Conservation (phyloP, 2,113 vertebrate genomes). For the Sapajus apella region DNA sequence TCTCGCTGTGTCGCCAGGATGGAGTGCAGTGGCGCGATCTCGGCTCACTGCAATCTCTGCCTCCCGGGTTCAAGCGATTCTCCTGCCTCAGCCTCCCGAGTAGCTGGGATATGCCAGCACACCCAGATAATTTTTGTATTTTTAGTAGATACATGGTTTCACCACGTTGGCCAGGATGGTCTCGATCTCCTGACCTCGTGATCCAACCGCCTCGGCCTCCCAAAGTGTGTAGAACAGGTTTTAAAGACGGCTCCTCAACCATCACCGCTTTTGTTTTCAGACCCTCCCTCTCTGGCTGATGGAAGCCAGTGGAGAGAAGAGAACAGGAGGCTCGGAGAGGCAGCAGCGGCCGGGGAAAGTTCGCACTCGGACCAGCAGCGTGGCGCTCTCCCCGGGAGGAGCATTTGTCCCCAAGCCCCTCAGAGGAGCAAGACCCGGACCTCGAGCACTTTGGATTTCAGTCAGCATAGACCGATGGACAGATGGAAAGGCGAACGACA, state of each 20-base stretch:
- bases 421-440: not conserved
- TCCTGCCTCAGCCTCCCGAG: too few relatives aligned
- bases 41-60: not conserved
- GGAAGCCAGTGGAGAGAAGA: not conserved
- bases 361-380: not conserved
- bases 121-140: too few relatives aligned
- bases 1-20: not conserved
- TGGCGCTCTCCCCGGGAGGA: fast-evolving
- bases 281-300: not conserved
- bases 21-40: not conserved
- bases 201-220: too few relatives aligned
- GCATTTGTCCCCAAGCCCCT: too few relatives aligned
- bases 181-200: too few relatives aligned
- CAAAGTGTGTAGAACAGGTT: too few relatives aligned
- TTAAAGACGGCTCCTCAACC: not conserved
- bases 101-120: too few relatives aligned
- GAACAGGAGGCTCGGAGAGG: not conserved
- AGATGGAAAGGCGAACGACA: fast-evolving
- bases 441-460: not conserved
- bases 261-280: not conserved
- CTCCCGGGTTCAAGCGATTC: too few relatives aligned
- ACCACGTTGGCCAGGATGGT: too few relatives aligned
- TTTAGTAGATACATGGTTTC: too few relatives aligned
- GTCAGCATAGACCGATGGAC: not conserved
- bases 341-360: fast-evolving